phyloP scores from a whole-genome alignment of 2,888 invertebrate genomes.

The Odontomyia ornata region DNA sequence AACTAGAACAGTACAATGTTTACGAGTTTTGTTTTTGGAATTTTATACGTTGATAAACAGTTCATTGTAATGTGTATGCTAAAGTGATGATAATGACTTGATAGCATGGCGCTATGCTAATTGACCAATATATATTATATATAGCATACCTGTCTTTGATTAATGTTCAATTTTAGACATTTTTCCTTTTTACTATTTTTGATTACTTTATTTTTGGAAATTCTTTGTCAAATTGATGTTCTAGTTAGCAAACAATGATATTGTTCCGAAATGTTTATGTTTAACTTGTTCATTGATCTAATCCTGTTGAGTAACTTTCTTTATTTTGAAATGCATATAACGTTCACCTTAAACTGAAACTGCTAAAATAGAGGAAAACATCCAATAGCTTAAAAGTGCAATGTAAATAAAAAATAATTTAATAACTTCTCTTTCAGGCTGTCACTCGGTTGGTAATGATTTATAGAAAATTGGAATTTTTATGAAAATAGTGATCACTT shows the following conservation, averaged over 20 bases:
- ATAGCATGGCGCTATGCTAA: slow-evolving; percentile 44
- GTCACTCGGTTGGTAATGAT: not conserved
- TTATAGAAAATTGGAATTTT: too few species aligned
- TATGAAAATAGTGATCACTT: too few species aligned
- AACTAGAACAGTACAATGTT: slow-evolving; percentile 20
- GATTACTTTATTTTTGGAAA: not conserved
- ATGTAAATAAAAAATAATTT: not conserved
- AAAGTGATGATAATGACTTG: slow-evolving; percentile 40
- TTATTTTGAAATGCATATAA: slow-evolving; percentile 12
- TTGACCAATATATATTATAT: slow-evolving; percentile 28
- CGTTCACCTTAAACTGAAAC: not conserved
- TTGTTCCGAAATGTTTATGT: slow-evolving; percentile 1
- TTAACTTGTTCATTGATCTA: slow-evolving; percentile 11
- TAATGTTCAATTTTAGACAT: slow-evolving; percentile 33
- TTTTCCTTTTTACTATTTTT: slow-evolving; percentile 3
- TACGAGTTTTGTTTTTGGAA: slow-evolving; percentile 4
- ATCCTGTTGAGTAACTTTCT: not conserved
- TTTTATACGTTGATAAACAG: slow-evolving; percentile 27
- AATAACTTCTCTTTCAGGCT: not conserved
- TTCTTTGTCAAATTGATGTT: slow-evolving; percentile 39
- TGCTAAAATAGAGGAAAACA: not conserved
- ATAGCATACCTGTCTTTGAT: slow-evolving; percentile 32
- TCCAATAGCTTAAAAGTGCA: not conserved
- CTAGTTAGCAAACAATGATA: slow-evolving; percentile 37
- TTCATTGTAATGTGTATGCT: slow-evolving; percentile 42